Conservation (phyloP, 2,888 invertebrate species). For the Clunio marinus region DNA sequence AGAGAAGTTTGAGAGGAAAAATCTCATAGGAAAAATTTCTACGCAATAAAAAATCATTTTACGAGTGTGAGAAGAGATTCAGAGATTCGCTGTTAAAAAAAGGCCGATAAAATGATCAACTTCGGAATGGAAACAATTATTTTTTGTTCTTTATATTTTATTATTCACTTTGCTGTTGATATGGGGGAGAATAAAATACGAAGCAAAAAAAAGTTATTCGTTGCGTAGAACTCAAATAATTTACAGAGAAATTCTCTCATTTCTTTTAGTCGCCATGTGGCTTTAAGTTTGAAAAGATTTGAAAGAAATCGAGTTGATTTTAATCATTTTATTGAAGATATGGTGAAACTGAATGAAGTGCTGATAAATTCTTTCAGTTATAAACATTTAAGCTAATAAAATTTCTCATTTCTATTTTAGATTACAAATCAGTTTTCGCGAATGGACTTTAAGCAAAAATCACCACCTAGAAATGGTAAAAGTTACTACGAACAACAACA, state of each 20-base stretch:
- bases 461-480: conserved; percentile 6
- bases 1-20: no score
- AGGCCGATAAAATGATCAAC: no score
- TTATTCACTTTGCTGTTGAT: no score
- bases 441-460: conserved; percentile 38
- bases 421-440: conserved; percentile 28
- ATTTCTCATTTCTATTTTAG: conserved; percentile 20
- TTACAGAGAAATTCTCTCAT: neutral
- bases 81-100: no score
- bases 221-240: neutral
- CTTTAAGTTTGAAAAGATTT: neutral
- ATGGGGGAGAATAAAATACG: neutral
- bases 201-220: neutral
- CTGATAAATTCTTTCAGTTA: neutral
- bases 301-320: neutral
- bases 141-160: neutral
- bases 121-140: neutral
- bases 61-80: no score
- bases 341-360: conserved; percentile 32
- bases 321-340: neutral
- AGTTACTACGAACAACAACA: conserved; percentile 1
- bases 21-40: no score
- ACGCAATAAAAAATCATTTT: no score
- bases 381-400: neutral
- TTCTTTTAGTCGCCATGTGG: conserved; percentile 28